Base-by-base conservation (phyloP, 2,113 vertebrate genomes). In the Cariama cristata region DNA sequence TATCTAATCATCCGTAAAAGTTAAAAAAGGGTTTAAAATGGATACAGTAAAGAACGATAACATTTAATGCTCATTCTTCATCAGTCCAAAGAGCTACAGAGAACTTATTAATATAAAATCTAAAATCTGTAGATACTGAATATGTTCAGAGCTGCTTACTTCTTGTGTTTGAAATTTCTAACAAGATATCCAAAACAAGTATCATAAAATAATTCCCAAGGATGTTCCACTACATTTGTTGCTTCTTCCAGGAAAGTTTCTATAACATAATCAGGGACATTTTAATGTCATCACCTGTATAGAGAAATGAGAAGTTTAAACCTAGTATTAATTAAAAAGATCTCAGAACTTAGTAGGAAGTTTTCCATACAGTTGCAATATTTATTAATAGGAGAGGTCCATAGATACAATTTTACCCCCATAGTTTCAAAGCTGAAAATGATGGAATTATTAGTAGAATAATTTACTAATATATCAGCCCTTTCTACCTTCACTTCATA, bases 351-450 rank as follows among this genome's bases (percentile, higher is more conserved):
- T 42, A 62, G 7, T 44, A 23, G 14, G 56, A 79, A 32, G 4
- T 44, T 86, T 66, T 62, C 12, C 55, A 4, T 50, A 60, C 4
- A 45, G 14, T 42, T 79, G 2, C 4, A 72, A 22, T 67, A 72
- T 33, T 67, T 71, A 38, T 53, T 58, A 53, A 45, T 3, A 21
- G 6, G 2, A 56, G 14, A 47, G 4, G 4, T 53, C 10, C 23
- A 40, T 2, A 28, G 5, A n/a, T 56, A 23, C 32, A n/a, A 4
- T 86, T 59, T 76, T 5, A 11, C 0, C 7, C 38, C 6, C 18
- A 75, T 11, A 55, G 6, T 22, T 73, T 50, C 19, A 76, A 79
- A 95, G 12, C 4, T 64, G 35, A 76, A 80, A 95, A 15, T 2
- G 0, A 2, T 42, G 4, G 9, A 44, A 63, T 74, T 84, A 60